phyloP scores from a whole-genome alignment of 1,140 invertebrate species.

The Heliconius nattereri region DNA sequence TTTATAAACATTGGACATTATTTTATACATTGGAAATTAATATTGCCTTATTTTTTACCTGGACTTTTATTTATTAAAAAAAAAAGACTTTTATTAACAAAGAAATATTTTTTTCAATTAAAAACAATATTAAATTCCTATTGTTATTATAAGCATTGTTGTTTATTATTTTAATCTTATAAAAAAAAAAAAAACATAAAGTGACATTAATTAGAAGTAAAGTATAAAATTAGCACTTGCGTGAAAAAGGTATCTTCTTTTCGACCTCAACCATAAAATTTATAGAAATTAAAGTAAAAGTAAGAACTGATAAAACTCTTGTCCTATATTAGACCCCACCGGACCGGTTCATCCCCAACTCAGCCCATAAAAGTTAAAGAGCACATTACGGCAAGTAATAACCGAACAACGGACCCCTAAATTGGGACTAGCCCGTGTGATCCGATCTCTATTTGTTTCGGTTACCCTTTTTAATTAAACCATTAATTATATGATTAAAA shows the following conservation, averaged over 20 bases:
- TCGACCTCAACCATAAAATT: conserved; percentile 32
- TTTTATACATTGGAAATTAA: no score
- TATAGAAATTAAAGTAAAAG: conserved; percentile 37
- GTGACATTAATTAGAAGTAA: neutral
- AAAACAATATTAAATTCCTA: no score
- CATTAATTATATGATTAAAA: conserved; percentile 33
- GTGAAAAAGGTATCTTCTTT: neutral
- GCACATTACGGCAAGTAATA: conserved; percentile 75
- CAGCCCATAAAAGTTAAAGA: conserved; percentile 74
- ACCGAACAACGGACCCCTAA: conserved; percentile 60
- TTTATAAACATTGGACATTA: neutral
- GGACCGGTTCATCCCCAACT: conserved; percentile 60
- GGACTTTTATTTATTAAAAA: no score
- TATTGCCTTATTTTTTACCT: no score
- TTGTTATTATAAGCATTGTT: no score
- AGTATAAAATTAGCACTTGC: neutral
- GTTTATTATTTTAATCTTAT: neutral
- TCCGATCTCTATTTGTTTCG: conserved; percentile 47
- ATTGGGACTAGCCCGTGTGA: conserved; percentile 51
- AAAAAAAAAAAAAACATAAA: neutral
- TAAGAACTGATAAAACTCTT: conserved; percentile 63
- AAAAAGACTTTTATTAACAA: no score
- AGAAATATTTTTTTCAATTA: no score
- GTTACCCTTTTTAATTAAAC: conserved; percentile 40
- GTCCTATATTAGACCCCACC: conserved; percentile 61